Base-by-base conservation (phyloP, 2,113 vertebrate genomes). In the Raja brachyura region DNA sequence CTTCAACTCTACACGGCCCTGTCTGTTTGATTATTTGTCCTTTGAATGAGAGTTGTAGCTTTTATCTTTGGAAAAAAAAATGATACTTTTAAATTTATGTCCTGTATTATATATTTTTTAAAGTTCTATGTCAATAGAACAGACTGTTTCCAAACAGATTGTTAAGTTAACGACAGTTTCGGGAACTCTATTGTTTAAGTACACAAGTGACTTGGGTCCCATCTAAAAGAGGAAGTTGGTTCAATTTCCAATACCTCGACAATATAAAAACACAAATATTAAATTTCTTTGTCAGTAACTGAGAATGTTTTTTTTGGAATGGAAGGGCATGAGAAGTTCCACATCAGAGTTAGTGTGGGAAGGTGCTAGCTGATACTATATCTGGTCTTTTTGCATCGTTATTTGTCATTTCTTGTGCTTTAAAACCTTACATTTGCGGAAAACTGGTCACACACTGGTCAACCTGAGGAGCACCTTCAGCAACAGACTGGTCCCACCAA, bases 141-240 rank as follows among this genome's bases (percentile, higher is more conserved):
- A 31, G 28, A 16, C 56, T 63, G 28, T 59, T 86, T 86, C 83
- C 61, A 31, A 86, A 63, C 56, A 61, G 28, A 14, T 18, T n/a
- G 5, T 14, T 86, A 61, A 86, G 28, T 86, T 63, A 86, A 61
- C 11, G 59, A 61, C 56, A 86, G 11, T 63, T 59, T 59, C 63
- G 83, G 18, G n/a, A 86, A 86, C 56, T 14, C 83, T 86, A 86
- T 31, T 86, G 59, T 28, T 86, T 86, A 28, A 86, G 59, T 14
- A n/a, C 13, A 25, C 33, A n/a, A n/a, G 61, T 63, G 25, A 28
- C 28, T 31, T n/a, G 9, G 7, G 8, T 76, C 31, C 75, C n/a
- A n/a, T 76, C n/a, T 31, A n/a, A 31, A 9, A 59, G 7, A 61
- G 56, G 13, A 63, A 86, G 56, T 13, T 63, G 11, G n/a, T 86